Conservation (phyloP, 92 coral and sea anemone genomes). For the Heliopora coerulea region DNA sequence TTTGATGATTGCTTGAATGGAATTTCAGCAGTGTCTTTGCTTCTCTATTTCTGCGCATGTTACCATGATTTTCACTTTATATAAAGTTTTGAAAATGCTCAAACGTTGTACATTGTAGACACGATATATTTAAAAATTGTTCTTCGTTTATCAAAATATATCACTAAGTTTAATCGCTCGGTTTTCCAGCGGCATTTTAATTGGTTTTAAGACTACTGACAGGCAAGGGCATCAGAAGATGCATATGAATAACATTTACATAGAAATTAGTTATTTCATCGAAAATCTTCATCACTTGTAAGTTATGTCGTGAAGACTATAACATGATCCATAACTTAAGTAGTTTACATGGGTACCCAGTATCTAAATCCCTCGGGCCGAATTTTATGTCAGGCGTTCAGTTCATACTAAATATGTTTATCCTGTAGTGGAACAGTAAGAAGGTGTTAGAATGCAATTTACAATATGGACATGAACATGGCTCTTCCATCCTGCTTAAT, state of each 20-base stretch:
- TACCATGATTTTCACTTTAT: too few relatives aligned
- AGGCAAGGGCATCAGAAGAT: background rate
- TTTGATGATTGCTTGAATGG: too few relatives aligned
- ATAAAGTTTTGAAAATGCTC: too few relatives aligned
- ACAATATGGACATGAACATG: conserved; percentile 3
- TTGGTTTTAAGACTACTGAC: background rate
- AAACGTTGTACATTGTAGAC: too few relatives aligned
- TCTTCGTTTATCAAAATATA: too few relatives aligned
- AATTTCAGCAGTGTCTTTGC: too few relatives aligned
- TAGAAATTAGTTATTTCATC: background rate
- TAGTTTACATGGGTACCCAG: background rate
- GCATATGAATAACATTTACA: conserved; percentile 3
- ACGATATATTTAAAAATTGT: too few relatives aligned
- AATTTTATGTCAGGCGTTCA: background rate
- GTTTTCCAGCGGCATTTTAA: background rate
- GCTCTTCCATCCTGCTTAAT: background rate
- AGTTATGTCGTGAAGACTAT: background rate
- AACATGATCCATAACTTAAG: background rate
- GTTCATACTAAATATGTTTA: background rate
- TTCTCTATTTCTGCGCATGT: too few relatives aligned
- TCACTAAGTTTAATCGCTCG: background rate
- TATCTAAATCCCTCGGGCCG: background rate
- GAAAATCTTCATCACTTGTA: background rate
- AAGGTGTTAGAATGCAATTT: background rate
- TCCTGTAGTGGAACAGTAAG: conserved; percentile 7